These are phyloP conservation scores for Hucho hucho DNA, from an alignment of 2,113 vertebrate species.

Conservation along the genomic window DNA sequence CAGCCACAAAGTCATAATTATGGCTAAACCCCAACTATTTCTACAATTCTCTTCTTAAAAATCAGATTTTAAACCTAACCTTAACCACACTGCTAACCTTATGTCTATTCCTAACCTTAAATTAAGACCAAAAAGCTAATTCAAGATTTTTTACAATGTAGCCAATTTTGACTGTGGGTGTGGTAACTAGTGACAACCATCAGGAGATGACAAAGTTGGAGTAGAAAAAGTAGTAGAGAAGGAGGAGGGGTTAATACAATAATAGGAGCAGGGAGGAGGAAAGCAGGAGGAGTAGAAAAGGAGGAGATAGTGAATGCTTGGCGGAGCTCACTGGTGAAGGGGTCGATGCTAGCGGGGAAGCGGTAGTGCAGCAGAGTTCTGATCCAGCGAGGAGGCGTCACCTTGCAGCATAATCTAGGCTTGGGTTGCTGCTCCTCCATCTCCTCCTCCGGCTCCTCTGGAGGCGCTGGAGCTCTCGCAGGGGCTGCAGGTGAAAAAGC, in stretches of 20 bases:
- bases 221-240: not conserved
- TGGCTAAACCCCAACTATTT: too few species aligned
- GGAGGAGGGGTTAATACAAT: not conserved
- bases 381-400: conserved; percentile 76
- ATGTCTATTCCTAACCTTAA: too few species aligned
- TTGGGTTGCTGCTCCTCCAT: conserved; percentile 53
- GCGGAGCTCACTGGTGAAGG: conserved; percentile 86
- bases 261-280: not conserved
- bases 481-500: conserved; percentile 66
- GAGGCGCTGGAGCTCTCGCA: conserved; percentile 51
- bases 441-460: conserved; percentile 7
- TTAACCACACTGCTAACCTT: too few species aligned
- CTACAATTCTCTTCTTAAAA: too few species aligned
- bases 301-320: not conserved
- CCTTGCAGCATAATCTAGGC: conserved; percentile 78
- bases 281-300: conserved; percentile 20
- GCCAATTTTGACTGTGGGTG: too few species aligned
- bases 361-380: conserved; percentile 62
- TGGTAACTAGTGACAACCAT: too few species aligned
- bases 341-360: conserved; percentile 93
- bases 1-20: too few species aligned
- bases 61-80: too few species aligned
- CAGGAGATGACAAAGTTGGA: not conserved
- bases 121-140: too few species aligned
- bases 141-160: too few species aligned